Evolutionary conservation across 2,888 invertebrate species (phyloP).

Genomic region (Hydriomena furcata): DNA sequence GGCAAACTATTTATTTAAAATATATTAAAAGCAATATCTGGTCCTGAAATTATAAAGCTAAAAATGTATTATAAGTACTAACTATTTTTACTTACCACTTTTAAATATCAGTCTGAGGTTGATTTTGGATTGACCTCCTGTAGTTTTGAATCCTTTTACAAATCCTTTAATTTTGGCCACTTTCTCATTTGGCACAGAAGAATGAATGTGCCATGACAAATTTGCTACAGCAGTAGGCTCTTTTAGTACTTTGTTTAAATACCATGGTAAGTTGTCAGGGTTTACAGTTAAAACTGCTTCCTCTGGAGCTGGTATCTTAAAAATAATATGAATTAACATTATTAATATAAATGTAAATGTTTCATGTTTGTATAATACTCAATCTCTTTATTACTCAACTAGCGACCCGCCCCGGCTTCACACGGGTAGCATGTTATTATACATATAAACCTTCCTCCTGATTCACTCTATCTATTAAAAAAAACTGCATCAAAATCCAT

Average conservation of each 20-base stretch:
- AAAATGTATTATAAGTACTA: too few relatives aligned
- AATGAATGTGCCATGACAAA: conserved; percentile 85
- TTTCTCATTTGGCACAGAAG: conserved; percentile 79
- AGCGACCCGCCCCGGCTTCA: too few relatives aligned
- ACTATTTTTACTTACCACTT: conserved; percentile 83
- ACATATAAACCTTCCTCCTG: too few relatives aligned
- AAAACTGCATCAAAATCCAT: too few relatives aligned
- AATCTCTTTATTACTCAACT: too few relatives aligned
- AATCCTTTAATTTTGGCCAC: conserved; percentile 61
- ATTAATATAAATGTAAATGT: background rate
- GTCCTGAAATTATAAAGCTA: too few relatives aligned
- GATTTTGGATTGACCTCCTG: conserved; percentile 53
- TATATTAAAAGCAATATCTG: too few relatives aligned
- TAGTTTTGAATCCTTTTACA: conserved; percentile 50
- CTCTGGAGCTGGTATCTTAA: conserved; percentile 66
- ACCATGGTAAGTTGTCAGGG: conserved; percentile 87
- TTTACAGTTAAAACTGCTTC: conserved; percentile 87
- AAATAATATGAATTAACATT: background rate
- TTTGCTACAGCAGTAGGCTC: conserved; percentile 78
- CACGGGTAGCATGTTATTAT: too few relatives aligned
- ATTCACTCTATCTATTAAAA: too few relatives aligned
- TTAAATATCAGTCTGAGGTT: conserved; percentile 90
- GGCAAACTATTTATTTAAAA: too few relatives aligned
- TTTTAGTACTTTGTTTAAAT: conserved; percentile 84
- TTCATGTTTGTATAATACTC: too few relatives aligned